Conservation (phyloP, 1,140 invertebrate species). For the Panonychus citri region DNA sequence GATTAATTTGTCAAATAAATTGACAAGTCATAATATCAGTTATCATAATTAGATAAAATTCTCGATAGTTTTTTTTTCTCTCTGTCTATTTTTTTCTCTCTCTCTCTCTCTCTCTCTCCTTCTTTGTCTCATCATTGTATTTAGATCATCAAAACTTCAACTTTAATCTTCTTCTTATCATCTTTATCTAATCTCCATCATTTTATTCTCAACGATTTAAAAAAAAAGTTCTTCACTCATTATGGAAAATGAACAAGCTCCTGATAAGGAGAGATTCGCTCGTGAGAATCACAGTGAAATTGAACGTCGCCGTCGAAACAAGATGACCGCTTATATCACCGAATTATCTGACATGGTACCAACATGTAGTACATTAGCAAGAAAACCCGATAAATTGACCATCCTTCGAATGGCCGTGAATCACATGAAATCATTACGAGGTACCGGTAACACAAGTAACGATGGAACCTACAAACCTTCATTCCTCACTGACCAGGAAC, state of each 20-base stretch:
- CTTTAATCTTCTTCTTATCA: no score
- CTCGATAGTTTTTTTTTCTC: no score
- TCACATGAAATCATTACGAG: conserved; percentile 90
- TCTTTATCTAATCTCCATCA: no score
- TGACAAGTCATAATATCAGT: no score
- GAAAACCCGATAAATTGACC: conserved; percentile 97
- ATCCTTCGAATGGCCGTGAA: conserved; percentile 98
- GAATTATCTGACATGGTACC: conserved; percentile 99
- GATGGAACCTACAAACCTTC: conserved; percentile 94
- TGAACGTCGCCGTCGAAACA: conserved; percentile 85
- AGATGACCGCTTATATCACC: conserved; percentile 99
- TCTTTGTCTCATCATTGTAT: no score
- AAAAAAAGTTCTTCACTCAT: no score
- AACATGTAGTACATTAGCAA: conserved; percentile 80
- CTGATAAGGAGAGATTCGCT: not conserved
- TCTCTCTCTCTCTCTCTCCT: no score
- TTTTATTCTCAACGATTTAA: no score
- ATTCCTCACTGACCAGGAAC: conserved; percentile 93
- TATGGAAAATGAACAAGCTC: not conserved
- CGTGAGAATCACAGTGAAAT: conserved; percentile 98
- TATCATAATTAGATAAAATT: no score
- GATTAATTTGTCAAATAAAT: no score
- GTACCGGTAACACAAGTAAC: conserved; percentile 74
- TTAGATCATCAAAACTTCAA: no score
- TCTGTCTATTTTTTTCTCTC: no score